A percentile compares a stretch with the other conserved stretches of the same genome.
Evolutionary conservation across 2,888 invertebrate species (phyloP).

Genomic region (Alcis repandata): DNA sequence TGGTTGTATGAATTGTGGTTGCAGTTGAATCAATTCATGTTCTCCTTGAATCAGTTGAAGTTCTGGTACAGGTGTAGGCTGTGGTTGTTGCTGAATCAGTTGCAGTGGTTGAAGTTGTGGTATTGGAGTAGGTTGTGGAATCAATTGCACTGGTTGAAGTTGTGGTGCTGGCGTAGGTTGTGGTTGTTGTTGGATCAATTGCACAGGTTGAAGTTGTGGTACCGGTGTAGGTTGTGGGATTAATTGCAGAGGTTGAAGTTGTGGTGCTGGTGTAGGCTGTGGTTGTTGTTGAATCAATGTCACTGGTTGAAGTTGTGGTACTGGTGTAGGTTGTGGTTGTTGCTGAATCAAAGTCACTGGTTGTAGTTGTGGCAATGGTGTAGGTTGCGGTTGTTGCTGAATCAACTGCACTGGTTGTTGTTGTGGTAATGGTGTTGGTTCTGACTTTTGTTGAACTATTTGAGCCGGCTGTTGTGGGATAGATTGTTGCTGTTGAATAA

Average conservation of each 20-base stretch:
- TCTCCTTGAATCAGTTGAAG: constrained; percentile 3
- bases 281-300: constrained; percentile 21
- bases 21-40: constrained; percentile 1
- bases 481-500: constrained; percentile 14
- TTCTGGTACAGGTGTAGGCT: neutral
- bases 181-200: neutral
- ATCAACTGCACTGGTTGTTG: constrained; percentile 12
- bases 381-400: constrained; percentile 9
- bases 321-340: constrained; percentile 18
- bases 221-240: neutral
- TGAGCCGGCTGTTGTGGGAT: constrained; percentile 14
- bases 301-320: neutral
- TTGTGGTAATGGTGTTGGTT: neutral
- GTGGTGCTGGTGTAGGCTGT: neutral
- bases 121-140: neutral
- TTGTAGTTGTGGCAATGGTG: neutral
- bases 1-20: neutral
- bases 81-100: neutral
- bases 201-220: neutral
- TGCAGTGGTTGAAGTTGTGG: neutral
- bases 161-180: neutral
- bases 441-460: constrained; percentile 10
- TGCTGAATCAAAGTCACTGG: neutral
- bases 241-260: neutral
- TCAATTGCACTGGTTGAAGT: constrained; percentile 1